These are phyloP conservation scores for Bombus cullumanus DNA, from an alignment of 1,140 invertebrate species.

Conservation along the genomic window DNA sequence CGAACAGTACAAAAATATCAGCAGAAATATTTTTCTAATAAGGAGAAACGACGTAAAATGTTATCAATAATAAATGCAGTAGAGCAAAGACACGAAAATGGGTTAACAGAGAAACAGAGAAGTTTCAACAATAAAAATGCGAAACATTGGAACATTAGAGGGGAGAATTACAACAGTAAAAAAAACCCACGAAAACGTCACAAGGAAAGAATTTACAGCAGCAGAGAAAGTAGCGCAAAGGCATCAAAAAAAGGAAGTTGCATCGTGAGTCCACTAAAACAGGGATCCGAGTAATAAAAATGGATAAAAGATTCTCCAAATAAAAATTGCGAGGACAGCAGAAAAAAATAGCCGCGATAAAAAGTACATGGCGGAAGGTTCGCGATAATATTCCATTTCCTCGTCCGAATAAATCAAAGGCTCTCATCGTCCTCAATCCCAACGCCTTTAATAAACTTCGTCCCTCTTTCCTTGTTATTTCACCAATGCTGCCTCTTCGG, in stretches of 20 bases:
- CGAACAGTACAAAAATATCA: neutral
- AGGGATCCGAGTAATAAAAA: neutral
- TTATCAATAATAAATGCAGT: no score
- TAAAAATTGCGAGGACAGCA: neutral
- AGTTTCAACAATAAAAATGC: neutral
- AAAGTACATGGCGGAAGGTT: neutral
- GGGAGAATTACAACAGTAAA: neutral
- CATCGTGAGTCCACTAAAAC: neutral
- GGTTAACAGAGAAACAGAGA: neutral
- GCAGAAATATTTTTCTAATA: neutral
- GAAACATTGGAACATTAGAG: neutral
- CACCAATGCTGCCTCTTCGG: neutral
- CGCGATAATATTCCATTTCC: neutral
- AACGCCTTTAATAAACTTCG: neutral
- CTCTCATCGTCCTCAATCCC: neutral
- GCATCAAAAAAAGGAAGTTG: neutral
- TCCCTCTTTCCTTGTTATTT: neutral
- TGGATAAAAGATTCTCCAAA: neutral
- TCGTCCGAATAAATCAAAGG: neutral
- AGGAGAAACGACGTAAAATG: neutral
- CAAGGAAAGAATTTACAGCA: no score
- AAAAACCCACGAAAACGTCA: neutral
- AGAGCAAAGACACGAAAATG: neutral
- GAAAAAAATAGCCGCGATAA: neutral
- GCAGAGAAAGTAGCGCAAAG: neutral